phyloP scores from a whole-genome alignment of 2,113 vertebrate genomes.

The Corapipo altera region DNA sequence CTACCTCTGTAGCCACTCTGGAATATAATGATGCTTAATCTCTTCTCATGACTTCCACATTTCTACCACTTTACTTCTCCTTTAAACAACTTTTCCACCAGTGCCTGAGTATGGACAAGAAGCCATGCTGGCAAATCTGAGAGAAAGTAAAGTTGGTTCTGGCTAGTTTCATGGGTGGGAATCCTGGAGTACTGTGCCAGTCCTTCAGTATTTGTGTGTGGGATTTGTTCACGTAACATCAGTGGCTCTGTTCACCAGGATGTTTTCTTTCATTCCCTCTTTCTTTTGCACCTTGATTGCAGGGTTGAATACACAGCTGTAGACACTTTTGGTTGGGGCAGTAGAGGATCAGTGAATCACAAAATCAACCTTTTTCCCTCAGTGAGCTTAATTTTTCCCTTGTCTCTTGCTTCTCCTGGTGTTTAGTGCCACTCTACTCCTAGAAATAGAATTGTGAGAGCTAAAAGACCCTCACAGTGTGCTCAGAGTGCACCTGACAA shows the following conservation, averaged over 20 bases:
- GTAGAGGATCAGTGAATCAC: not conserved
- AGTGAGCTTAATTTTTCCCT: not conserved
- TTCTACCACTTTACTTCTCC: not conserved
- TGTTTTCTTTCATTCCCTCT: not conserved
- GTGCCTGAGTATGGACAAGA: not conserved
- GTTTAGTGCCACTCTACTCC: not conserved
- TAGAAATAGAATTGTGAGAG: not conserved
- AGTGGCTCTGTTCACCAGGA: not conserved
- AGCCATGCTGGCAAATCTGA: not conserved
- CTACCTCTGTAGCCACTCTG: not conserved
- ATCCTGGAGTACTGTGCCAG: not conserved
- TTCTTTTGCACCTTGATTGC: not conserved
- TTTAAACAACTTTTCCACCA: not conserved
- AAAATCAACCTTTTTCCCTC: not conserved
- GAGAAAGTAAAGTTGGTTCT: not conserved
- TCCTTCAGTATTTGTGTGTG: not conserved
- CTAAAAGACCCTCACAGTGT: not conserved
- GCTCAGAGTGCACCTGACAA: not conserved
- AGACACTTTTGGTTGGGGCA: not conserved
- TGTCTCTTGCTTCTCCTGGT: not conserved
- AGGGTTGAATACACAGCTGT: not conserved
- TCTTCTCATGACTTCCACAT: not conserved
- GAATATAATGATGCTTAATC: not conserved
- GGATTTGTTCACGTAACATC: not conserved
- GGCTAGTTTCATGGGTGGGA: not conserved